Evolutionary conservation across 2,888 invertebrate species (phyloP).

Genomic region (Tipula lateralis): DNA sequence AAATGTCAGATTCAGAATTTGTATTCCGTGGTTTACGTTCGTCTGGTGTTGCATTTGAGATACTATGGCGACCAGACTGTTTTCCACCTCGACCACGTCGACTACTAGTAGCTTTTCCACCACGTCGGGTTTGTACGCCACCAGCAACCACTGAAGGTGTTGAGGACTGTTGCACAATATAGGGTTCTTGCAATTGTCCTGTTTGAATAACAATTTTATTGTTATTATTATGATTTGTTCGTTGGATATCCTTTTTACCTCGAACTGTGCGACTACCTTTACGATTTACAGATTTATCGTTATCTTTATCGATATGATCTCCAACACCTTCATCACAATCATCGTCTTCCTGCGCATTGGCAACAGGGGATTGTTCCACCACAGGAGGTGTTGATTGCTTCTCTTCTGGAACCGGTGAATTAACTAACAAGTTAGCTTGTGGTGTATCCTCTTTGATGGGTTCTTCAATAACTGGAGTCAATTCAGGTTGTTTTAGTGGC

Average conservation of each 20-base stretch:
- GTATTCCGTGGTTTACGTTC: constrained; percentile 48
- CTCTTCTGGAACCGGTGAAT: constrained; percentile 32
- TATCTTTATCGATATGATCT: constrained; percentile 36
- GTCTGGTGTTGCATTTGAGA: constrained; percentile 37
- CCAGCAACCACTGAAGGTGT: constrained; percentile 44
- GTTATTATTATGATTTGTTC: background rate
- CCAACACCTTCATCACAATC: constrained; percentile 41
- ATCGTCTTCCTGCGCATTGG: constrained; percentile 43
- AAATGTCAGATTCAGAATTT: constrained; percentile 62
- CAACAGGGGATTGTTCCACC: constrained; percentile 34
- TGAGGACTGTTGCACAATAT: constrained; percentile 41
- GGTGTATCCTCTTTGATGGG: background rate
- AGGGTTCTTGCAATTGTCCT: constrained; percentile 28
- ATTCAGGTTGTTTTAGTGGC: background rate
- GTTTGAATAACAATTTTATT: background rate
- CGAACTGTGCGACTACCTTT: constrained; percentile 41
- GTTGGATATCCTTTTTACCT: constrained; percentile 32
- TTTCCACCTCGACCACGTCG: constrained; percentile 48
- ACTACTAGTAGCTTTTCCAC: constrained; percentile 41
- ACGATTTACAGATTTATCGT: background rate
- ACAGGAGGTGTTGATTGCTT: background rate
- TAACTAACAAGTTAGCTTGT: background rate
- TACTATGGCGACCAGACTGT: constrained; percentile 38
- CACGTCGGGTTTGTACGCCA: constrained; percentile 57
- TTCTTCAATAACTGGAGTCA: background rate